These are phyloP conservation scores for Drosophila virilis DNA, from an alignment of 1,140 invertebrate genomes.

Conservation along the genomic window DNA sequence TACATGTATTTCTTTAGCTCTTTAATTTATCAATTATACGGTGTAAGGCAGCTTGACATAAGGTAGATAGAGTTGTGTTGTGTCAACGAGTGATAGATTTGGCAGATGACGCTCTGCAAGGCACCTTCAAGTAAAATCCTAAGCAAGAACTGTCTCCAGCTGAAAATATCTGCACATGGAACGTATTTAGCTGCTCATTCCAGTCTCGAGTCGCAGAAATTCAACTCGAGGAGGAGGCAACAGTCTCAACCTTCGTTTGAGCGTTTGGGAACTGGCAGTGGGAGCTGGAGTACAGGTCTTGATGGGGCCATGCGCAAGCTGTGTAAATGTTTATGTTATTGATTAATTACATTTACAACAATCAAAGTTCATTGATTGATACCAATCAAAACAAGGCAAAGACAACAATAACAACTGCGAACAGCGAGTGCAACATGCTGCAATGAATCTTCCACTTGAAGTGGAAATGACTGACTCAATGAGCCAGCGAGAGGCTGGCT, in stretches of 20 bases:
- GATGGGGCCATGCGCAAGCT: conserved; percentile 31
- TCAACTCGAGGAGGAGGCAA: conserved; percentile 27
- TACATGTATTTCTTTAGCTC: too few relatives aligned
- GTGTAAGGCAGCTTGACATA: too few relatives aligned
- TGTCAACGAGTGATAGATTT: too few relatives aligned
- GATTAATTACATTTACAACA: conserved; percentile 83
- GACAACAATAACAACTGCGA: conserved; percentile 27
- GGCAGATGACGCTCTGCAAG: too few relatives aligned
- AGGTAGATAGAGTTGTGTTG: too few relatives aligned
- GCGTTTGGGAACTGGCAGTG: too few relatives aligned
- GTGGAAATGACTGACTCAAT: conserved; percentile 47
- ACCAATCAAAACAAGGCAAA: conserved; percentile 70
- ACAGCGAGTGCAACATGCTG: conserved; percentile 29
- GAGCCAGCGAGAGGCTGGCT: conserved; percentile 33
- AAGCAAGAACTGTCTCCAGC: too few relatives aligned
- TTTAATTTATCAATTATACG: too few relatives aligned
- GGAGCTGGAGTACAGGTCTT: too few relatives aligned
- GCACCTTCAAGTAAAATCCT: too few relatives aligned
- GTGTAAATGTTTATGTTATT: conserved; percentile 79
- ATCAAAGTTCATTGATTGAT: conserved; percentile 81
- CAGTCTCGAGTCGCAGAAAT: conserved; percentile 29
- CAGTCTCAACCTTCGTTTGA: conserved; percentile 29
- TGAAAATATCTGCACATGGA: not conserved
- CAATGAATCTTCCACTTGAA: conserved; percentile 66
- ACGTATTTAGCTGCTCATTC: conserved; percentile 16